Percentiles rank a stretch among this genome's conserved stretches.
Evolutionary conservation across 1,140 invertebrate genomes (phyloP).

Genomic region (Lepidotrigona ventralis): DNA sequence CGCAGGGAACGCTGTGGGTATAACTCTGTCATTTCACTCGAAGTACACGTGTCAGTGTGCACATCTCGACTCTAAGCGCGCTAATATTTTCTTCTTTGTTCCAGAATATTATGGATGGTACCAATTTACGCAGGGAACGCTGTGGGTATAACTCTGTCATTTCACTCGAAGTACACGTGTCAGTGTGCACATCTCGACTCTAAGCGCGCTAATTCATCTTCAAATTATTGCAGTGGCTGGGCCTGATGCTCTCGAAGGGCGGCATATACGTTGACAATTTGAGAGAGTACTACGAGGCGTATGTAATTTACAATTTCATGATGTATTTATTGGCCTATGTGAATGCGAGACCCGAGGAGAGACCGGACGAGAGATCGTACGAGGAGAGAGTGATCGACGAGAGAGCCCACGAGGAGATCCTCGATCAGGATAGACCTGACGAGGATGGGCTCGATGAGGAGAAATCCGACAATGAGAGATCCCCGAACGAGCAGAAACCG

Average conservation of each 20-base stretch:
- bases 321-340: slow-evolving; percentile 95
- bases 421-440: too few species aligned
- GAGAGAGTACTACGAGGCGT: slow-evolving; percentile 97
- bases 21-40: not conserved
- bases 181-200: not conserved
- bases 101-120: slow-evolving; percentile 98
- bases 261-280: slow-evolving; percentile 96
- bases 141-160: slow-evolving; percentile 81
- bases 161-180: not conserved
- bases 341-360: slow-evolving; percentile 80
- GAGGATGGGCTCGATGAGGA: too few species aligned
- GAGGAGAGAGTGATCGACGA: too few species aligned
- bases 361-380: too few species aligned
- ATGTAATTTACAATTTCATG: slow-evolving; percentile 99
- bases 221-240: slow-evolving; percentile 86
- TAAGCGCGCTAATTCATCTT: slow-evolving; percentile 39
- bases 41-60: not conserved
- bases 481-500: too few species aligned
- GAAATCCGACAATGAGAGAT: too few species aligned
- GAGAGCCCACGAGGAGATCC: too few species aligned
- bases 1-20: slow-evolving; percentile 93
- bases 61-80: slow-evolving; percentile 1
- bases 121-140: slow-evolving; percentile 98
- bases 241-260: slow-evolving; percentile 88
- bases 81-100: too few species aligned